Conservation (phyloP, 2,113 vertebrate species). For the Oreocharis arfaki region DNA sequence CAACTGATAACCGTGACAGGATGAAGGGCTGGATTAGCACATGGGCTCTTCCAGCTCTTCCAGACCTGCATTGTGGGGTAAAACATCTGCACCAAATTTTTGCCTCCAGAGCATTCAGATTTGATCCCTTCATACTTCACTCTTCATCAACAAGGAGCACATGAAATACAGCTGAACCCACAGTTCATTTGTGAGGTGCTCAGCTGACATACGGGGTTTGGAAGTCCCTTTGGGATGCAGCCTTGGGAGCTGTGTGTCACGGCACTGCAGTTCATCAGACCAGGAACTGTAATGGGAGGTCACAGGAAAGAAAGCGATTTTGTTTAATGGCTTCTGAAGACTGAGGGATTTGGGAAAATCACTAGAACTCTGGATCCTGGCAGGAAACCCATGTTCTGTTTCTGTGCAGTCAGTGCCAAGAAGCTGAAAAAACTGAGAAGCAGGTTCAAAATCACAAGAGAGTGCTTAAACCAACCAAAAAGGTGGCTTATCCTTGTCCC, state of each 20-base stretch:
- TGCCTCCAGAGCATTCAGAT: neutral
- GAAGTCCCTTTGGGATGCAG: neutral
- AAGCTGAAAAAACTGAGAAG: neutral
- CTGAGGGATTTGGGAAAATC: slow-evolving; percentile 14
- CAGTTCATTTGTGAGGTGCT: rapidly evolving
- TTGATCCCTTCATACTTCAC: neutral
- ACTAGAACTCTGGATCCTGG: neutral
- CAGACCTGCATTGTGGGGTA: neutral
- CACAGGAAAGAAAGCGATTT: neutral
- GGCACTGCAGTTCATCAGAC: neutral
- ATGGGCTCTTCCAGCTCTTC: neutral
- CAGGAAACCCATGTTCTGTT: neutral
- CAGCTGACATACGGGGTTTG: neutral
- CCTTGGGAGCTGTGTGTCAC: neutral
- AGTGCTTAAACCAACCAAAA: neutral
- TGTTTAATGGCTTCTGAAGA: slow-evolving; percentile 9
- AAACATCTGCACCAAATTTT: neutral
- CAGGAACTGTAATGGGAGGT: neutral
- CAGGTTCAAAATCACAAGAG: neutral
- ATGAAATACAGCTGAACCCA: neutral
- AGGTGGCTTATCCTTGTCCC: neutral
- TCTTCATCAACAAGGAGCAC: neutral
- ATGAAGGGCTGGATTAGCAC: neutral
- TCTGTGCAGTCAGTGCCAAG: neutral
- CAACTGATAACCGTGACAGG: rapidly evolving